phyloP scores from a whole-genome alignment of 2,113 vertebrate species.

The Burhinus bistriatus region DNA sequence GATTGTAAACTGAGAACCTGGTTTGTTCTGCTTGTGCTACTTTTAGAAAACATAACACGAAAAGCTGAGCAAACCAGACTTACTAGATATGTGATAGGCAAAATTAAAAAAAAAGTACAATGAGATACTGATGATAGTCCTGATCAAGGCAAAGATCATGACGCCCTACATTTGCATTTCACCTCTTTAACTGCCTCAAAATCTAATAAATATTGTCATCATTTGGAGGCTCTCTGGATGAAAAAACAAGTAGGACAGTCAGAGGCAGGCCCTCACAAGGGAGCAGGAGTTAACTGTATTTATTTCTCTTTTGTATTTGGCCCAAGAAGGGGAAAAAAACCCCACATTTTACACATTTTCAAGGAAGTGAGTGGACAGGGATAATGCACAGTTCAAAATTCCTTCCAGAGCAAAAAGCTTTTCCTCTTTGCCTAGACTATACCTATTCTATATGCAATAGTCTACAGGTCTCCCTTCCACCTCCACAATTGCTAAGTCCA shows the following conservation, averaged over 20 bases:
- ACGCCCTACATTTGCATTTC: background rate
- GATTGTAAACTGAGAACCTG: background rate
- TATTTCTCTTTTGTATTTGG: background rate
- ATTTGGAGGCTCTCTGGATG: background rate
- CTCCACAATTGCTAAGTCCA: background rate
- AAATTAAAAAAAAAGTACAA: background rate
- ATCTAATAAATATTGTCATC: background rate
- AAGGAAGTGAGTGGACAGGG: background rate
- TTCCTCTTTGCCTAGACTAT: background rate
- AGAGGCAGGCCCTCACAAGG: background rate
- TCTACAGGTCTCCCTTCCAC: background rate
- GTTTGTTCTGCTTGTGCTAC: background rate
- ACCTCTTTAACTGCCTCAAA: background rate
- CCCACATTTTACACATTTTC: background rate
- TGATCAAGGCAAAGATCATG: background rate
- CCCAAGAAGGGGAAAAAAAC: fast-evolving
- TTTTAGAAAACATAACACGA: background rate
- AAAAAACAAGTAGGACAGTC: background rate
- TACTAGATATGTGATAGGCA: background rate
- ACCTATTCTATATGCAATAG: background rate
- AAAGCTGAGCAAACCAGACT: background rate
- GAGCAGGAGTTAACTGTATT: background rate
- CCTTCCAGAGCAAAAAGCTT: background rate
- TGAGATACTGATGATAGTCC: background rate
- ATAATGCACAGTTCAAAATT: background rate